A percentile compares a stretch with the other conserved stretches of the same genome.
These are phyloP conservation scores for Perodicticus potto DNA, from an alignment of 2,797 vertebrate genomes.

Conservation along the genomic window DNA sequence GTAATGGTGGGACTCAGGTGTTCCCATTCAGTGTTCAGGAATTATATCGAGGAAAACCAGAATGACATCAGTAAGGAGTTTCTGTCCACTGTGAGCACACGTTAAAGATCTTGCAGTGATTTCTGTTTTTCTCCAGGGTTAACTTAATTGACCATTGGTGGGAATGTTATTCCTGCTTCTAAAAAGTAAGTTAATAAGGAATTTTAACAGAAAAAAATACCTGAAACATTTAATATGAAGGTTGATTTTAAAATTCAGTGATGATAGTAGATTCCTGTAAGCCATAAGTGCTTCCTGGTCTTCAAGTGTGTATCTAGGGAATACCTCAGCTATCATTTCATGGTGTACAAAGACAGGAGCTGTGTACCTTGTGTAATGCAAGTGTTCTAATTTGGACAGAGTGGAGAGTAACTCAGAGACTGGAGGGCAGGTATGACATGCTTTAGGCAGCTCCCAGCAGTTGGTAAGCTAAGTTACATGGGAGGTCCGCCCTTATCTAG, in stretches of 20 bases:
- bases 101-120: neutral
- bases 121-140: neutral
- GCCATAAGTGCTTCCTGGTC: neutral
- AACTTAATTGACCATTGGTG: neutral
- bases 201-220: constrained; percentile 43
- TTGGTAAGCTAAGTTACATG: too few species aligned
- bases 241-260: constrained; percentile 55
- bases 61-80: neutral
- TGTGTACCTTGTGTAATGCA: neutral
- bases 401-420: too few species aligned
- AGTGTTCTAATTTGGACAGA: too few species aligned
- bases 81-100: neutral
- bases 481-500: too few species aligned
- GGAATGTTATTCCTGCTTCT: constrained; percentile 29
- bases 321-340: neutral
- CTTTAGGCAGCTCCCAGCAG: too few species aligned
- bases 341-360: neutral
- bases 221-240: neutral
- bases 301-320: neutral
- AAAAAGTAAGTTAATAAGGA: neutral
- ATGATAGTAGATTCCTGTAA: neutral
- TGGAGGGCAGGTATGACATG: too few species aligned
- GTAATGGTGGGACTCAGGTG: neutral
- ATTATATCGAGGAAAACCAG: neutral
- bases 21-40: neutral